Base-by-base conservation (phyloP, 2,888 invertebrate genomes). In the Leptopilina syphax region DNA sequence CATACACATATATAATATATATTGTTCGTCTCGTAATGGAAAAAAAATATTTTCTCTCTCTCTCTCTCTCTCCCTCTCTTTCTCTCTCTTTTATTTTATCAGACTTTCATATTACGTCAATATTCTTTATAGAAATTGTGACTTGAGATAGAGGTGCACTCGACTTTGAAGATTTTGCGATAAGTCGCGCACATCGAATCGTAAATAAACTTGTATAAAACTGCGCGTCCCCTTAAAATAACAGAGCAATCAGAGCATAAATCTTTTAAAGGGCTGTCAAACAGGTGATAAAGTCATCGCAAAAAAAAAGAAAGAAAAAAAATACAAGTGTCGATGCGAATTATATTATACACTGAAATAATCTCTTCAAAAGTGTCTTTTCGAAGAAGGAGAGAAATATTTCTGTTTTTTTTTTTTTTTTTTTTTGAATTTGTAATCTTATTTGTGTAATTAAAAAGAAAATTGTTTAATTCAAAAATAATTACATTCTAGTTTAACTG, bases 121-220 rank as follows among this genome's bases (percentile, higher is more conserved):
- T 44, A 44, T 73, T 73, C 73, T 73, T 73, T 73, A 50, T 50
- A 34, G 57, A 73, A 73, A 73, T 44, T 73, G 73, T 57, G 73
- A 57, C 73, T 73, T 54, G 50, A 44, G 73, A 73, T 73, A 73
- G 57, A 73, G 57, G 73, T 73, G 57, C 73, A 73, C 57, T 73
- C 73, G 73, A 73, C 73, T 73, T 54, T 73, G 73, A 73, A 73
- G 73, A 73, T 73, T 73, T 73, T 34, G 34, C 54, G 73, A 73
- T 73, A 73, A 73, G 73, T 73, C 73, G 57, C 73, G 50, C 50
- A 73, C 57, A 73, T 73, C 73, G 73, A 73, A 73, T 73, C 73
- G 73, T 73, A 73, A 73, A 73, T 73, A 73, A 57, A 73, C 73
- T 73, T 73, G 73, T 73, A 44, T 44, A 73, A 73, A 73, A 73